Evolutionary conservation across 2,888 invertebrate species (phyloP).

Genomic region (Drosophila quinaria): DNA sequence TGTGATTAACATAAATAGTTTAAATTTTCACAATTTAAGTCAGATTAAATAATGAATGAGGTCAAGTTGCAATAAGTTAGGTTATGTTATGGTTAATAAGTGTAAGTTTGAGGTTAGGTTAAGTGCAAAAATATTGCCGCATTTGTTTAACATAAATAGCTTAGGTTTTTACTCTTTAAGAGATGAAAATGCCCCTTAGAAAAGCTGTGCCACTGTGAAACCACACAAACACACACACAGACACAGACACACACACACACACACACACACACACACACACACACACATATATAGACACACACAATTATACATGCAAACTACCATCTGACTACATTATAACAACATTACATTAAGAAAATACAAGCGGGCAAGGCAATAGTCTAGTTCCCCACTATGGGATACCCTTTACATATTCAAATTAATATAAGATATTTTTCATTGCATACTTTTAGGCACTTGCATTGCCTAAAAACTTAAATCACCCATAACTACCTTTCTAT

Average conservation of each 20-base stretch:
- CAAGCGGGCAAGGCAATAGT: too few relatives aligned
- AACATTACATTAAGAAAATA: constrained; percentile 25
- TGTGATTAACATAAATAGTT: background rate
- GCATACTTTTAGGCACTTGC: too few relatives aligned
- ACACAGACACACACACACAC: constrained; percentile 2
- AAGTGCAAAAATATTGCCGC: background rate
- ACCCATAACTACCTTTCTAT: too few relatives aligned
- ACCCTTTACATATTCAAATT: too few relatives aligned
- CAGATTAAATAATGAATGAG: background rate
- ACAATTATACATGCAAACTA: constrained; percentile 23
- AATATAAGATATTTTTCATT: too few relatives aligned
- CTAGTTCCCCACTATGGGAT: too few relatives aligned
- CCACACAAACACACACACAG: background rate
- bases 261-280: background rate
- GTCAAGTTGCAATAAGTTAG: constrained; percentile 8
- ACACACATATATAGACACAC: background rate
- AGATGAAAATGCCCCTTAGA: background rate
- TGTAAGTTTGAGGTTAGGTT: background rate
- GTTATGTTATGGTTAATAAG: constrained; percentile 4
- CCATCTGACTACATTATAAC: constrained; percentile 22
- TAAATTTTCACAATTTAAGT: background rate
- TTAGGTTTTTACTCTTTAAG: background rate
- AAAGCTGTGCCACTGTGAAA: constrained; percentile 10
- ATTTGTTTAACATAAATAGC: background rate
- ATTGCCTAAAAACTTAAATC: too few relatives aligned